phyloP scores from a whole-genome alignment of 2,888 invertebrate genomes.

The Drosophila borealis region DNA sequence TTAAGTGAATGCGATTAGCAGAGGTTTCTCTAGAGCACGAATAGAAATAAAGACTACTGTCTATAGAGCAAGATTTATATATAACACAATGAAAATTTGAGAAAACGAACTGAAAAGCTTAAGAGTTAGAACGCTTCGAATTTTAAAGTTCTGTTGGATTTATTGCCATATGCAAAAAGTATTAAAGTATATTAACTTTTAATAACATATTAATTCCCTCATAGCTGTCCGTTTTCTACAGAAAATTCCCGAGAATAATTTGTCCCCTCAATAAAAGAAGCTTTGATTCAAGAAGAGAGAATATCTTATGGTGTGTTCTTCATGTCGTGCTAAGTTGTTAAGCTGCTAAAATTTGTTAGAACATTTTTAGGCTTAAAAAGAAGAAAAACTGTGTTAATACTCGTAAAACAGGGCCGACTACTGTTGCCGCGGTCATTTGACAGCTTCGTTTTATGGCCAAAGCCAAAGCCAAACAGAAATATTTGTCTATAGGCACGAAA shows the following conservation, averaged over 20 bases:
- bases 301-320: constrained; percentile 15
- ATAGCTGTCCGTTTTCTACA: background rate
- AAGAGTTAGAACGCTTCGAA: no score
- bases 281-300: constrained; percentile 1
- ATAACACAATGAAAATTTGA: no score
- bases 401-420: constrained; percentile 41
- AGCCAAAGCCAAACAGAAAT: constrained; percentile 23
- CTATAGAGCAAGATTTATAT: no score
- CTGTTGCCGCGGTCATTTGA: constrained; percentile 33
- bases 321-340: constrained; percentile 35
- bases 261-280: background rate
- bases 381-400: constrained; percentile 18
- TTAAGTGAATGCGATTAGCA: constrained; percentile 54
- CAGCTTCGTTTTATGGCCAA: constrained; percentile 39
- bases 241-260: background rate
- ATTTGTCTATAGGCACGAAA: constrained; percentile 53
- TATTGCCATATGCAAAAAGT: background rate
- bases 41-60: background rate
- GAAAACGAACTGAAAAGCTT: no score
- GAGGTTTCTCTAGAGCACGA: background rate
- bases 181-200: background rate
- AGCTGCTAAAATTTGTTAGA: constrained; percentile 36
- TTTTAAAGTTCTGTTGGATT: no score
- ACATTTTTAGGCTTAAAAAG: constrained; percentile 22
- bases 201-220: background rate